Conservation (phyloP, 2,113 vertebrate genomes). For the Echinops telfairi region DNA sequence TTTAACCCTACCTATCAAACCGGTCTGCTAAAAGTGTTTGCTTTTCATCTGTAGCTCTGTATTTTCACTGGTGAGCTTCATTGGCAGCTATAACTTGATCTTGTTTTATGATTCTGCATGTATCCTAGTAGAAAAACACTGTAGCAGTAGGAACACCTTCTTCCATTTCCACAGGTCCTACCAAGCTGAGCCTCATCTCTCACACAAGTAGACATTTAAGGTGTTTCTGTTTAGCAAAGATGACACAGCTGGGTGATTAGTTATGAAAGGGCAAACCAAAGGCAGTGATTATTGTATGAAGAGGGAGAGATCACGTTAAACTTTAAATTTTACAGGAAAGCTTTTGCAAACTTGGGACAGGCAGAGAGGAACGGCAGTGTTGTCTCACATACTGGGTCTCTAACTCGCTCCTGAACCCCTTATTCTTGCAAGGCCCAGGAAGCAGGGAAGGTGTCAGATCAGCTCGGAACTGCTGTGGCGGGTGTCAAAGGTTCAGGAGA, state of each 20-base stretch:
- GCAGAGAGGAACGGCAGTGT: not conserved
- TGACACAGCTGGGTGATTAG: slow-evolving; percentile 39
- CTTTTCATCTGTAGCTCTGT: not conserved
- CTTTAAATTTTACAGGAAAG: slow-evolving; percentile 7
- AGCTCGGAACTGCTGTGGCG: not conserved
- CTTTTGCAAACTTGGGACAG: not conserved
- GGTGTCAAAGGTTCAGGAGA: not conserved
- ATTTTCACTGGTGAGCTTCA: not conserved
- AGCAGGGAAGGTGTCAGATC: not conserved
- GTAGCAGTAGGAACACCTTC: not conserved
- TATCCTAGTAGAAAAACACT: not conserved
- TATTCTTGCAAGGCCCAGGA: not conserved
- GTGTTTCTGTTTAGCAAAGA: slow-evolving; percentile 6
- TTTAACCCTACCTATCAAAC: not conserved
- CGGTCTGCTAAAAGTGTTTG: not conserved
- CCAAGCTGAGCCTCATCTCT: not conserved
- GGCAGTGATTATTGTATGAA: slow-evolving; percentile 19
- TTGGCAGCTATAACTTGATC: not conserved
- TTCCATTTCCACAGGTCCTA: not conserved
- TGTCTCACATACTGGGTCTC: not conserved
- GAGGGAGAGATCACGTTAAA: not conserved
- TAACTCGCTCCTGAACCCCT: not conserved
- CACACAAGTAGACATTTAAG: not conserved
- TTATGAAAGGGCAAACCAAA: slow-evolving; percentile 48
- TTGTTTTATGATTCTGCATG: not conserved